phyloP scores from a whole-genome alignment of 1,140 invertebrate genomes.

The Colletes latitarsis region DNA sequence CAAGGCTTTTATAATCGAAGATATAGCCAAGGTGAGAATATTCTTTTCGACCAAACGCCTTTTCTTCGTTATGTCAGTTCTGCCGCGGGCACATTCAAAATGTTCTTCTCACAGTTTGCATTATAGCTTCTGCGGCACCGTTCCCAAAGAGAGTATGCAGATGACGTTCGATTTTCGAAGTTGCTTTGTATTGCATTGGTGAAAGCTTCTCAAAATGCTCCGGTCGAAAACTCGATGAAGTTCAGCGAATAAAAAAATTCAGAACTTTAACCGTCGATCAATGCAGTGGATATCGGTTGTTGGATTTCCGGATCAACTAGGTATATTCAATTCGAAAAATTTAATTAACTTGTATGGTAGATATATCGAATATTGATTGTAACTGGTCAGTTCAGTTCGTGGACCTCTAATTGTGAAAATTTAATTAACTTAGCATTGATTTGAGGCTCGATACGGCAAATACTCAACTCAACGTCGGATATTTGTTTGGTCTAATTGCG shows the following conservation, averaged over 20 bases:
- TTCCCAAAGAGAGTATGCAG: slow-evolving; percentile 13
- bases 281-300: too few relatives aligned
- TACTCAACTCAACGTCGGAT: not conserved
- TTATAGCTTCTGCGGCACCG: too few relatives aligned
- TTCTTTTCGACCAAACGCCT: not conserved
- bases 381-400: not conserved
- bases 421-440: not conserved
- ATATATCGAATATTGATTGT: not conserved
- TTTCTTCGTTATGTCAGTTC: not conserved
- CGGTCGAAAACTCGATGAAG: not conserved
- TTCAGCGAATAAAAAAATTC: slow-evolving; percentile 3
- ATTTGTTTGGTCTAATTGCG: too few relatives aligned
- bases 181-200: not conserved
- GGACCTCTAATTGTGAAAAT: not conserved
- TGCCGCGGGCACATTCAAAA: not conserved
- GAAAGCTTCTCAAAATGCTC: too few relatives aligned
- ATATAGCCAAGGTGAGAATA: too few relatives aligned
- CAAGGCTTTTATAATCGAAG: not conserved
- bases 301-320: too few relatives aligned
- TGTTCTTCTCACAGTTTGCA: too few relatives aligned
- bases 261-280: too few relatives aligned
- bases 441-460: not conserved
- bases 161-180: slow-evolving; percentile 5
- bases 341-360: not conserved
- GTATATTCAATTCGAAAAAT: not conserved